Evolutionary conservation across 2,888 invertebrate genomes (phyloP), one percentile per base, ranked within the genome.

Genomic region (Eilema griseolum): DNA sequence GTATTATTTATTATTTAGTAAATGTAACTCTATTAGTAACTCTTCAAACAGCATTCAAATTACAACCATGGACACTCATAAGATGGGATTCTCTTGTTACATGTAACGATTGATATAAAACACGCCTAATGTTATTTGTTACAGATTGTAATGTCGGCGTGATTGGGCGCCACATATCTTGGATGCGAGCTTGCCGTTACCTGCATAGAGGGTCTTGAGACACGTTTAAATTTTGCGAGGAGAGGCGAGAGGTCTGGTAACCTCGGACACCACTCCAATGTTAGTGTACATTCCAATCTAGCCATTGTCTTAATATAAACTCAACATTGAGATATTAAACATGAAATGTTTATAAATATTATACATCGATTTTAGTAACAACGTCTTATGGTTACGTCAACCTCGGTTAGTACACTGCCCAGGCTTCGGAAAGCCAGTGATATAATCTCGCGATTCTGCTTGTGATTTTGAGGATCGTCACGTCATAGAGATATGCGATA

Each of bases 351-450:
- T 81, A 77, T 66, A 64, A 64, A 66, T 26, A 65, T 72, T 61
- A 69, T 52, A 71, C 28, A 60, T 41, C 56, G 61, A 73, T 69
- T 69, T 57, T 26, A 24, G 60, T 16, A 41, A 37, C 37, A 23
- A 62, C 41, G 20, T 37, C 37, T 24, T 16, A 23, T 24, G 20
- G 37, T 52, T 52, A n/a, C 52, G 52, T 20, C n/a, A 24, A 59
- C 24, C 26, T 59, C 4, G 57, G 16, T 7, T 24, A 57, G 24
- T 59, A 59, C 86, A 89, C 89, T 89, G 88, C 88, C 88, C 73
- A 70, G 88, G 89, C 87, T 87, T 79, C 74, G 75, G 23, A 77
- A 87, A 88, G 90, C 89, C 88, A 85, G 87, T 90, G 87, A 89
- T 88, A 83, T 71, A 71, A 69, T 46, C 62, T 66, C 41, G n/a